A percentile compares a stretch with the other conserved stretches of the same genome.
Evolutionary conservation across 2,888 invertebrate genomes (phyloP).

Genomic region (Stenodema calcarata): DNA sequence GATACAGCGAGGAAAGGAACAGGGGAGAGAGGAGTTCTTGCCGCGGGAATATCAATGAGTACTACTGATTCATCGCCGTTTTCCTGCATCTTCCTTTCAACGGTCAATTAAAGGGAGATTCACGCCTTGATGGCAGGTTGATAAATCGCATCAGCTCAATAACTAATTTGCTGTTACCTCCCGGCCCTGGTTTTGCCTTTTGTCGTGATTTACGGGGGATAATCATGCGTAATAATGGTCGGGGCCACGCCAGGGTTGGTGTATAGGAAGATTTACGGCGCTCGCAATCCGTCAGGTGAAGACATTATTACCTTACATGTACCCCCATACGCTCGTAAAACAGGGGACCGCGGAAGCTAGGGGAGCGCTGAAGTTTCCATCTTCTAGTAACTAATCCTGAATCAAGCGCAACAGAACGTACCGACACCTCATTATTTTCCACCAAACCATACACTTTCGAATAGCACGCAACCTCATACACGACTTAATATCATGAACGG

Average conservation of each 20-base stretch:
- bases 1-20: not conserved
- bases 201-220: not conserved
- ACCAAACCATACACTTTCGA: too few species aligned
- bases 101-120: slow-evolving; percentile 29
- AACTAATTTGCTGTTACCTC: slow-evolving; percentile 16
- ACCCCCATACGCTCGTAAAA: not conserved
- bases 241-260: not conserved
- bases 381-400: not conserved
- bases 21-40: not conserved
- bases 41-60: slow-evolving; percentile 32
- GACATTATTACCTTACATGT: not conserved
- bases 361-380: not conserved
- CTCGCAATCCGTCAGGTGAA: not conserved
- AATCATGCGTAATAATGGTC: slow-evolving; percentile 3
- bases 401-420: not conserved
- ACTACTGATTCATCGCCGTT: slow-evolving; percentile 25
- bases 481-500: too few species aligned
- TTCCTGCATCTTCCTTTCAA: slow-evolving; percentile 30
- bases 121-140: slow-evolving; percentile 21
- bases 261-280: not conserved
- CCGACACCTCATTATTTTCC: too few species aligned
- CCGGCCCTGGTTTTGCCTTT: not conserved
- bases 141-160: slow-evolving; percentile 9
- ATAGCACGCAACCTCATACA: too few species aligned
- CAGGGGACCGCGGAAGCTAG: not conserved